Base-by-base conservation (phyloP, 2,888 invertebrate genomes). In the Drosophila antonietae region DNA sequence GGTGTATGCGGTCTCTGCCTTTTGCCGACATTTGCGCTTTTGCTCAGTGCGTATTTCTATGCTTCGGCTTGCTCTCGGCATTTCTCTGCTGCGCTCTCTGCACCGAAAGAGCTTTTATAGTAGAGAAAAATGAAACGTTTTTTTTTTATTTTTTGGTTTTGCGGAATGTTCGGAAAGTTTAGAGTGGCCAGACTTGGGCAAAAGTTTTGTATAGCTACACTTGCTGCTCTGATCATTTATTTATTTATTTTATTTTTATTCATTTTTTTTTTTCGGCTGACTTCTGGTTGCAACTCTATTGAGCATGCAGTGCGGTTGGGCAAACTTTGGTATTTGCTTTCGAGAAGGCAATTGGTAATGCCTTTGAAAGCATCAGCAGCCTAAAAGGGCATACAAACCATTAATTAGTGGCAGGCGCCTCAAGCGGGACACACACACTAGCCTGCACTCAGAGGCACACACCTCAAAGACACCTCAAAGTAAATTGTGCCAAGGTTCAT, bases 401-500 rank as follows among this genome's bases (percentile, higher is more conserved):
- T 65, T 76, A 76, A 79, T 79, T 79, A 79, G 79, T 63, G 75
- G 52, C 46, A 46, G 67, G 43, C 52, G 76, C 52, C 53, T 23
- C 33, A 58, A 57, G 63, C 46, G 31, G 33, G 18, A 43, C 57
- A 57, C n/a, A 18, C n/a, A 44, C 20, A 31, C 20, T 47, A 12
- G 49, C 14, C 35, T 9, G 35, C 43, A 49, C 41, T 51, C 15
- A 14, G 31, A 52, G 14, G 55, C 39, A 44, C 53, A 44, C 41
- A 46, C 70, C 65, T 66, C 46, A 51, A 39, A 66, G 49, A 14
- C 31, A 28, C n/a, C n/a, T n/a, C n/a, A n/a, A n/a, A n/a, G 51
- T 46, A 60, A 85, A 74, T 81, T 74, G 78, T 86, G 85, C 84
- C 85, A 86, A 87, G 85, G 85, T 84, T 86, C 74, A 78, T 69